Percentiles rank a stretch among this genome's conserved stretches.
Evolutionary conservation across 2,113 vertebrate genomes (phyloP).

Genomic region (Bothrops jararaca): DNA sequence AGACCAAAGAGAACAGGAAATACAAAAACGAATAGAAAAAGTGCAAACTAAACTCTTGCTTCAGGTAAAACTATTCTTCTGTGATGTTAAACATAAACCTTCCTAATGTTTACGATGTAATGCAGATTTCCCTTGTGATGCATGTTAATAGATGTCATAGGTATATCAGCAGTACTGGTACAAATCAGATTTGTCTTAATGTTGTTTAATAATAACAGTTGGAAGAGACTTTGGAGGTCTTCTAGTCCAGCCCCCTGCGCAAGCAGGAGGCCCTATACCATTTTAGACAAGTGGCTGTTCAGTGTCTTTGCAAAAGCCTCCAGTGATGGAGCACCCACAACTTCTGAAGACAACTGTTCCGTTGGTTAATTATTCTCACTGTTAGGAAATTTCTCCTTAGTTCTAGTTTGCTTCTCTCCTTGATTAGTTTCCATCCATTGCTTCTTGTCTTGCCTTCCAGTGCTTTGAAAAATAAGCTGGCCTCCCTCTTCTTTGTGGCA

Average conservation of each 20-base stretch:
- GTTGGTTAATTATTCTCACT: background rate
- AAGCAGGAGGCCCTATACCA: background rate
- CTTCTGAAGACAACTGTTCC: background rate
- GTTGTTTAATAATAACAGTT: background rate
- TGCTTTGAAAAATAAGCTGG: background rate
- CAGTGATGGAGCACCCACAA: background rate
- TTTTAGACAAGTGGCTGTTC: background rate
- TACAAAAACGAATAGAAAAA: constrained; percentile 54
- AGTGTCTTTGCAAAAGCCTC: background rate
- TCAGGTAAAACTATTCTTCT: constrained; percentile 54
- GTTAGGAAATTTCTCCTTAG: background rate
- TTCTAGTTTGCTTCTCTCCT: background rate
- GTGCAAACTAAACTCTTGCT: constrained; percentile 49
- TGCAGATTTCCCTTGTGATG: background rate
- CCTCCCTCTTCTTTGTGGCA: background rate
- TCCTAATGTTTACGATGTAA: background rate
- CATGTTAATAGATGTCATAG: background rate
- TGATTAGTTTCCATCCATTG: background rate
- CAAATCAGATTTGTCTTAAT: background rate
- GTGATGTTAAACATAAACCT: background rate
- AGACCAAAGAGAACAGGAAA: constrained; percentile 28
- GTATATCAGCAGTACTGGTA: background rate
- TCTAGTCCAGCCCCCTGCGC: background rate
- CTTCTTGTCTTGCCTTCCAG: background rate
- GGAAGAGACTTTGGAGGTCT: background rate